Conservation (phyloP, 53 echinoderm and acorn worm species). For the Echinometra lucunter region DNA sequence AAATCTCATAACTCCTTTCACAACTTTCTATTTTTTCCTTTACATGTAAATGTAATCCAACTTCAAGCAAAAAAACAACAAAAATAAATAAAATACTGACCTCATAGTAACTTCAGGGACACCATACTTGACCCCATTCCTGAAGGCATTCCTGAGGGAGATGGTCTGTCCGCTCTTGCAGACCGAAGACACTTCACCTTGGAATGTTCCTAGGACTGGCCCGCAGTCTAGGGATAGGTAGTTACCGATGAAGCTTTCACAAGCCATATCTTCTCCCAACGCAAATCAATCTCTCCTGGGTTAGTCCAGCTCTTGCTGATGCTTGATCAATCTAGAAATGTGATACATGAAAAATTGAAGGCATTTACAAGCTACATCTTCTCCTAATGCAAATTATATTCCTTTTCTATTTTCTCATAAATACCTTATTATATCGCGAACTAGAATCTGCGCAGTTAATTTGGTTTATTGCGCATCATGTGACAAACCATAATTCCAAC, state of each 20-base stretch:
- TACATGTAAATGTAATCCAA: neutral
- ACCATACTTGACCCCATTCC: conserved; percentile 91
- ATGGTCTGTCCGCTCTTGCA: conserved; percentile 87
- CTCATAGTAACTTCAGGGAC: conserved; percentile 93
- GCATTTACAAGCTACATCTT: too few species aligned
- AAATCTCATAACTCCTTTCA: too few species aligned
- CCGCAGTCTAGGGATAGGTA: conserved; percentile 93
- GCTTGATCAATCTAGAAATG: neutral
- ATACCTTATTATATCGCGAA: too few species aligned
- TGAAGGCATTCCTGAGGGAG: conserved; percentile 86
- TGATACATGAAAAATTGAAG: neutral
- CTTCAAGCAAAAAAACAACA: neutral
- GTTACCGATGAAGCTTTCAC: conserved; percentile 86
- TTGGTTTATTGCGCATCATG: too few species aligned
- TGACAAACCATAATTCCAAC: too few species aligned
- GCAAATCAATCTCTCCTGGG: neutral
- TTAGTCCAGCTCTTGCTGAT: neutral
- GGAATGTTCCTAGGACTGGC: conserved; percentile 90
- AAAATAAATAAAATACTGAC: conserved; percentile 54
- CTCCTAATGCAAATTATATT: too few species aligned
- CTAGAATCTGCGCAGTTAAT: too few species aligned
- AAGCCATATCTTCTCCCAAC: conserved; percentile 69
- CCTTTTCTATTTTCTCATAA: too few species aligned
- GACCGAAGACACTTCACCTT: conserved; percentile 90
- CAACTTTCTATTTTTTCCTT: too few species aligned